A percentile compares a stretch with the other conserved stretches of the same genome.
phyloP scores from a whole-genome alignment of 2,113 vertebrate species.

The Jacana jacana region DNA sequence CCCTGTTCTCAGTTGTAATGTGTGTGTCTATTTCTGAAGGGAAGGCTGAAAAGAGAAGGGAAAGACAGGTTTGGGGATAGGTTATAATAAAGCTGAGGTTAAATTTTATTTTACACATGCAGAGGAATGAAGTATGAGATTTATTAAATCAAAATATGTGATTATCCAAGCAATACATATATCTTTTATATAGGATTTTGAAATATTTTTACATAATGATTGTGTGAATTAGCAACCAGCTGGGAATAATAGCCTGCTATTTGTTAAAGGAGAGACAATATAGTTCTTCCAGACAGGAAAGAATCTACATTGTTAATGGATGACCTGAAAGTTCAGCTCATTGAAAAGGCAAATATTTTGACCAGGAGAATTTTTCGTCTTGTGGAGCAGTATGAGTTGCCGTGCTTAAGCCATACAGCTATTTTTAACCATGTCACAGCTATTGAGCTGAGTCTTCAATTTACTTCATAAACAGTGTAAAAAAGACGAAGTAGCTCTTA shows the following conservation, averaged over 20 bases:
- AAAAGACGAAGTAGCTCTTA: constrained; percentile 30
- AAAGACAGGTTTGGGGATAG: not conserved
- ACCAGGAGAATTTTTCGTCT: constrained; percentile 44
- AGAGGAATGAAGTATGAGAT: not conserved
- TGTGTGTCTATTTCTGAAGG: not conserved
- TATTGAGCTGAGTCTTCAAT: constrained; percentile 18
- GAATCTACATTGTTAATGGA: constrained; percentile 48
- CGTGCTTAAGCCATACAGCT: not conserved
- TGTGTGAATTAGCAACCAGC: not conserved
- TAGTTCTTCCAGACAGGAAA: constrained; percentile 45
- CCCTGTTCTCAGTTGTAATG: not conserved
- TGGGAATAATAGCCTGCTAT: constrained; percentile 18
- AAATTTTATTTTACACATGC: not conserved
- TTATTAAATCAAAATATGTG: not conserved
- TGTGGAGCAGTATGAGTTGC: constrained; percentile 12
- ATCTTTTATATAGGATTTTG: not conserved
- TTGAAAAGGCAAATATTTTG: constrained; percentile 65
- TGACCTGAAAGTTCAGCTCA: constrained; percentile 34
- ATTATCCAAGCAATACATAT: not conserved
- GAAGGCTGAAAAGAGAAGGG: not conserved
- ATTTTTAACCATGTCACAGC: not conserved
- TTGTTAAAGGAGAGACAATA: constrained; percentile 43
- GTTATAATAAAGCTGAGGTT: not conserved
- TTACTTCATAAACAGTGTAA: not conserved
- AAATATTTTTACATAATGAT: constrained; percentile 13